Evolutionary conservation across 2,888 invertebrate species (phyloP), one percentile per base, ranked within the genome.

Genomic region (Aleiodes testaceus): DNA sequence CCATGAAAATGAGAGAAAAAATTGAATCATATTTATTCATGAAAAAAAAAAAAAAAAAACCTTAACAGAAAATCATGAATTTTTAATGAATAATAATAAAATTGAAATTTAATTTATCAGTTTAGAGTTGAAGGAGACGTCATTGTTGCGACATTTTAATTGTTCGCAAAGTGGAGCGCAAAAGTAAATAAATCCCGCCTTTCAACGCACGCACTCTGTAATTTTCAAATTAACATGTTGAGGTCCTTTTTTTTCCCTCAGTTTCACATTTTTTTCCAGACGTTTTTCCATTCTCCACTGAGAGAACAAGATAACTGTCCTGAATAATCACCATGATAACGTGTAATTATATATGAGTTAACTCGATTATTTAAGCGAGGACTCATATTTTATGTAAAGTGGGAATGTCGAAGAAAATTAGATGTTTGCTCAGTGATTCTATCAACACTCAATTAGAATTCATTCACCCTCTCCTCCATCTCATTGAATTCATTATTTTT

Each of bases 141-240:
- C 11, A 36, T 36, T 26, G 53, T 53, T 53, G 53, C 53, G 14
- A 53, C 26, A 53, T 53, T 22, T 26, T 53, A 26, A n/a, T 22
- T 26, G 26, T 53, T 14, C n/a, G n/a, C 20, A n/a, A 14, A 14
- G n/a, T 53, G 36, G 36, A 11, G 36, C 36, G 36, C 36, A 36
- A 36, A 26, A 53, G 53, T 53, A 53, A 53, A 53, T 53, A 53
- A 53, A 26, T 30, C 50, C 50, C 50, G 18, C 50, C 20, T 14
- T 14, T 45, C 45, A 14, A 3, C 18, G 18, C 16, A 7, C 30
- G 53, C n/a, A 20, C 53, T 26, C 26, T 26, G 26, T 26, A 53
- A 53, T 53, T 53, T 53, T 26, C 53, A 22, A 26, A 22, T 36
- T 36, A 36, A 53, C 22, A 14, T 30, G 53, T 53, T 53, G 30